Base-by-base conservation (phyloP, 2,888 invertebrate species). In the Anaspis maculata region DNA sequence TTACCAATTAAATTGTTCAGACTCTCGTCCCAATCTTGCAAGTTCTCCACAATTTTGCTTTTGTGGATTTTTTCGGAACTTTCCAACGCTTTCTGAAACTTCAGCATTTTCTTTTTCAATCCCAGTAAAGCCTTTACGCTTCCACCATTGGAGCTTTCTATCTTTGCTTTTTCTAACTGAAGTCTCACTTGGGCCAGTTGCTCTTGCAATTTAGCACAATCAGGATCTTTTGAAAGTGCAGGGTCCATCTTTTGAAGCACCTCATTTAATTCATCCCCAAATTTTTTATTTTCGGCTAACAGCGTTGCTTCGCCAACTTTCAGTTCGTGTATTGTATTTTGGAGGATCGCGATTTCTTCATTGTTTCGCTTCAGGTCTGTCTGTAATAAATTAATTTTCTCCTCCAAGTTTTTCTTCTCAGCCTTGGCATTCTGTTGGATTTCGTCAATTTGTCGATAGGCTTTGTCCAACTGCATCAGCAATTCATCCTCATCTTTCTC, bases 321-420 rank as follows among this genome's bases (percentile, higher is more conserved):
- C n/a, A n/a, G n/a, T n/a, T n/a, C n/a, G n/a, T n/a, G n/a, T 33
- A 6, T 13, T 30, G 2, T 11, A 13, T n/a, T 25, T 34, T 7
- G 14, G 26, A 11, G 10, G 15, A 37, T 44, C 13, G 38, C 27
- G 12, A 45, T 32, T 38, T 49, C 48, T 6, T 34, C 29, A 27
- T 34, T 29, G 12, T 36, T 25, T 25, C 34, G 23, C 9, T 44
- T 39, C 15, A 51, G 28, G 24, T 50, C 41, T 6, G 44, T 39
- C 30, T 48, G 42, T 15, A 47, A 14, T 28, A 44, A 38, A 29
- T 36, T 41, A 14, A 52, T 4, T 13, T 42, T 31, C 12, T 42
- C 49, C 37, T 49, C 44, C 5, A 46, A 37, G 28, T 42, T 39
- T 4, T 22, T 36, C 32, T 43, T 48, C 23, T 52, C 46, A 29